Percentiles rank a stretch among this genome's conserved stretches.
These are phyloP conservation scores for Nebria brevicollis DNA, from an alignment of 2,888 invertebrate genomes.

Conservation along the genomic window DNA sequence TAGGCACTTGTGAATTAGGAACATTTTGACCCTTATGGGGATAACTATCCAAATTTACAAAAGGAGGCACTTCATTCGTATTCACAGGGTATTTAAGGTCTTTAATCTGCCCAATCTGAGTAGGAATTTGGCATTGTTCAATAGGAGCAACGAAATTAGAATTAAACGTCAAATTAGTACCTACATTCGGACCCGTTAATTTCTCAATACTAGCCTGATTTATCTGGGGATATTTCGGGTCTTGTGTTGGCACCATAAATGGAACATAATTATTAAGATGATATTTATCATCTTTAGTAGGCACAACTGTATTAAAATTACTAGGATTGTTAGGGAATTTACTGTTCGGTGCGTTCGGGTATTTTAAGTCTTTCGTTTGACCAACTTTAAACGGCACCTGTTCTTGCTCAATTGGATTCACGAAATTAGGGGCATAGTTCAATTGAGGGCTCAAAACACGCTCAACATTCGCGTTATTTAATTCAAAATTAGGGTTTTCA, in stretches of 20 bases:
- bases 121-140: constrained; percentile 11
- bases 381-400: constrained; percentile 25
- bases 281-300: neutral
- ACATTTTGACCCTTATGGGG: neutral
- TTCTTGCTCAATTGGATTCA: constrained; percentile 23
- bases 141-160: constrained; percentile 4
- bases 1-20: neutral
- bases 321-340: neutral
- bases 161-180: neutral
- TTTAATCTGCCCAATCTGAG: constrained; percentile 7
- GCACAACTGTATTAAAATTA: constrained; percentile 4
- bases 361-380: constrained; percentile 34
- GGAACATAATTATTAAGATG: neutral
- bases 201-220: constrained; percentile 11
- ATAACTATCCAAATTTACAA: neutral
- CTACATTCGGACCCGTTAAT: neutral
- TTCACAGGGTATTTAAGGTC: constrained; percentile 14
- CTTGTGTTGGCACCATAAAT: constrained; percentile 3
- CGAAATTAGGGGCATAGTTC: constrained; percentile 30
- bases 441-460: constrained; percentile 18
- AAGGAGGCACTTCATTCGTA: neutral
- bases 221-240: neutral
- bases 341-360: constrained; percentile 11
- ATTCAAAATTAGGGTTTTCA: constrained; percentile 27
- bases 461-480: constrained; percentile 31